phyloP scores from a whole-genome alignment of 2,113 vertebrate genomes.

The Aix galericulata region DNA sequence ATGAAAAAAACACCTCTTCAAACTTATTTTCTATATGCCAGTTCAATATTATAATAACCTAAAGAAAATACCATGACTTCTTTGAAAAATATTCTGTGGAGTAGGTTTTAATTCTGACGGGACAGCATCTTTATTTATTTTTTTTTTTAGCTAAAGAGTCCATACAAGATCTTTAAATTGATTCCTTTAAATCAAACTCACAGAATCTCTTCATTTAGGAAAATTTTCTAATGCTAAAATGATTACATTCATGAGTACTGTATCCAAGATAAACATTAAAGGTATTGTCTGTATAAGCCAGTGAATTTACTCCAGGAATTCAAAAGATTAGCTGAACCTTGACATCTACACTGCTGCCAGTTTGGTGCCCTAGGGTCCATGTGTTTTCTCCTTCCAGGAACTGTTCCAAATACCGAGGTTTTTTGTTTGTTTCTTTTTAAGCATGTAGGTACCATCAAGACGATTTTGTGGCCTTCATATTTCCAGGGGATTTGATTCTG shows the following conservation, averaged over 20 bases:
- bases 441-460: neutral
- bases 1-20: neutral
- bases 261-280: neutral
- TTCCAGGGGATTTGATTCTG: neutral
- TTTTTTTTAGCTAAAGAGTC: neutral
- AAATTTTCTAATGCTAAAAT: neutral
- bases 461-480: neutral
- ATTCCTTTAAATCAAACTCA: neutral
- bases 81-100: neutral
- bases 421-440: neutral
- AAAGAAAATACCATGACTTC: accelerated
- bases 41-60: neutral
- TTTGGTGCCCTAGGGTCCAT: neutral
- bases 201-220: neutral
- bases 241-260: neutral
- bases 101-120: neutral
- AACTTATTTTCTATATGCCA: neutral
- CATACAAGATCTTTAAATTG: neutral
- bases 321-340: neutral
- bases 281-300: neutral
- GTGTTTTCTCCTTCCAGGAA: neutral
- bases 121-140: neutral
- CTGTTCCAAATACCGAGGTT: neutral
- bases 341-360: neutral
- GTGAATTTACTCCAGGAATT: neutral